Evolutionary conservation across 2,113 vertebrate genomes (phyloP), one percentile per base, ranked within the genome.

Genomic region (Perognathus longimembris): DNA sequence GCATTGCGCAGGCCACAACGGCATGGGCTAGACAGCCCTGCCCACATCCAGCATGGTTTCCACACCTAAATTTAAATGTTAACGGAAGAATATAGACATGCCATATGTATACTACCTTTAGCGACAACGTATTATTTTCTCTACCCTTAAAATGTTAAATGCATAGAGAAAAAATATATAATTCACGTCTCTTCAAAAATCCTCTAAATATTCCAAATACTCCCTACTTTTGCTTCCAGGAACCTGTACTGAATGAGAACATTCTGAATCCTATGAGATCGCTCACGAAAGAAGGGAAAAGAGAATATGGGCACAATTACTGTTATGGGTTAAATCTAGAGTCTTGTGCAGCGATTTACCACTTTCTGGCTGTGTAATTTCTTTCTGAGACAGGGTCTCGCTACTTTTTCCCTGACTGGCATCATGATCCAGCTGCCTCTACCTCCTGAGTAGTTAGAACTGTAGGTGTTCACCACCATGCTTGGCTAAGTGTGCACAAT

Each of bases 121-220:
- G 42, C 89, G 66, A 83, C 77, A 81, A 89, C 73, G 73, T 28
- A 70, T 89, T 83, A 90, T 83, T 95, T 95, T 82, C 92, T 61
- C 82, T 40, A 40, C 67, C 36, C 28, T 95, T 91, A 59, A 93
- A 73, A 90, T 77, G 32, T 91, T 17, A 57, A 32, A 76, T 78
- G 17, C 24, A 34, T 90, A 92, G n/a, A n/a, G 75, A 54, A 83
- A 69, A 80, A 69, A 12, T 26, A 77, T 11, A 57, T 26, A 85
- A 93, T 34, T 77, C 34, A 84, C 67, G 75, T 93, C 40, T 83
- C 26, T 40, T 88, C 28, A 81, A 88, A 88, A 89, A 71, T 59
- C 67, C 8, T 90, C 70, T 45, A 34, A 61, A 76, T 91, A 78
- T 71, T 88, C 63, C 63, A 88, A 45, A 79, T 15, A 18, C 30